Conservation (phyloP, 37 sponge, comb jelly and placozoan species). For the Agelas oroides region DNA sequence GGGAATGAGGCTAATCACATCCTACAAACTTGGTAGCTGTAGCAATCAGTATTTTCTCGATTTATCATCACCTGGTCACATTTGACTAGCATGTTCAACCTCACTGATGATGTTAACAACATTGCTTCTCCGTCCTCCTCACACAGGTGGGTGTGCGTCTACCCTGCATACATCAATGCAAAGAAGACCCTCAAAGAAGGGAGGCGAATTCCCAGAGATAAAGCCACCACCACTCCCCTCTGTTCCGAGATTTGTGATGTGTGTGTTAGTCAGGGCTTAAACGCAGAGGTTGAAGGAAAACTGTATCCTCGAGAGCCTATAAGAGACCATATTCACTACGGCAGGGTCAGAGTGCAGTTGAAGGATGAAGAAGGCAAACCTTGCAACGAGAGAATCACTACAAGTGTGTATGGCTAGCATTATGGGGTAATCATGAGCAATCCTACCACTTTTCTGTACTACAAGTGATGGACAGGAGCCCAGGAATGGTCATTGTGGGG, state of each 20-base stretch:
- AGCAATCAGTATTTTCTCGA: too few species aligned
- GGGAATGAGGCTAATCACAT: too few species aligned
- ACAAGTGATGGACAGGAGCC: too few species aligned
- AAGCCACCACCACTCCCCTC: constrained; percentile 77
- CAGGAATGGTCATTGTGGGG: too few species aligned
- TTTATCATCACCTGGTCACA: too few species aligned
- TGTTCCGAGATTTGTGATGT: constrained; percentile 84
- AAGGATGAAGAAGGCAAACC: constrained; percentile 37
- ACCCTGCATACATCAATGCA: constrained; percentile 81
- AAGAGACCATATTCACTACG: constrained; percentile 63
- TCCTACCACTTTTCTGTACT: too few species aligned
- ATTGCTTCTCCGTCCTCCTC: too few species aligned
- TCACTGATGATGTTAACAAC: too few species aligned
- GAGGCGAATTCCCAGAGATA: constrained; percentile 65
- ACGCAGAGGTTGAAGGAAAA: constrained; percentile 23
- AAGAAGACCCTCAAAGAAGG: constrained; percentile 73
- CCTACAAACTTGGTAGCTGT: too few species aligned
- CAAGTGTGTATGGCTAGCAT: constrained; percentile 61
- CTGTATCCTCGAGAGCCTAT: constrained; percentile 74
- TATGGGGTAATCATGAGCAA: not conserved
- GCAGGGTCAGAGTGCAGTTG: constrained; percentile 81
- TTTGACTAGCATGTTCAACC: too few species aligned
- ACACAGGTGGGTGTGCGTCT: constrained; percentile 77
- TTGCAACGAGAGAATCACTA: constrained; percentile 26
- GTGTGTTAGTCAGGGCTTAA: constrained; percentile 48